Evolutionary conservation across 2,113 vertebrate species (phyloP).

Genomic region (Picathartes gymnocephalus): DNA sequence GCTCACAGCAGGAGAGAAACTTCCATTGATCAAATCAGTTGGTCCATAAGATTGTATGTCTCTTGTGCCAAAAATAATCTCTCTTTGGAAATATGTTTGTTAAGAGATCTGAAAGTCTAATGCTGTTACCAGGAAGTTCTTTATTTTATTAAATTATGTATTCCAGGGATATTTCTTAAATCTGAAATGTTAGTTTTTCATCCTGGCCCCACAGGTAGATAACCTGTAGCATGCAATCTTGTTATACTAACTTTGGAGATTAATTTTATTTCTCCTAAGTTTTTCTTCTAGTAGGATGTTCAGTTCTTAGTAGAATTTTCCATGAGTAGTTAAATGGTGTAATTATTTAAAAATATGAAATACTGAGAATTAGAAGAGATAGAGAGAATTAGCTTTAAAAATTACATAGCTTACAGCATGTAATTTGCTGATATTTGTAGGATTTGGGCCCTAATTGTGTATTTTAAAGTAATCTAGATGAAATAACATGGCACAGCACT

Average conservation of each 20-base stretch:
- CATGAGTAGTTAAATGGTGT: not conserved
- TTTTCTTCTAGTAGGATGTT: not conserved
- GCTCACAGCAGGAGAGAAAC: not conserved
- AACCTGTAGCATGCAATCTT: not conserved
- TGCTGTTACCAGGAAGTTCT: not conserved
- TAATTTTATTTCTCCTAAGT: not conserved
- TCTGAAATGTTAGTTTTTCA: not conserved
- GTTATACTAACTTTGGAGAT: not conserved
- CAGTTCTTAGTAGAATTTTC: not conserved
- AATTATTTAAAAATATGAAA: not conserved
- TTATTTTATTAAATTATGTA: not conserved
- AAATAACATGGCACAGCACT: not conserved
- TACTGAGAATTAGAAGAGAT: not conserved
- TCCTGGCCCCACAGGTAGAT: not conserved
- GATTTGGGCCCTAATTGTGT: not conserved
- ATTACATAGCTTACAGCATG: not conserved
- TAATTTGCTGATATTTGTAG: conserved; percentile 43
- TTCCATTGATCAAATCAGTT: not conserved
- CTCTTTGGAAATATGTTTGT: not conserved
- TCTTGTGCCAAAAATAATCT: not conserved
- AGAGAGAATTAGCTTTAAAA: conserved; percentile 16
- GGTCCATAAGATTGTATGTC: not conserved
- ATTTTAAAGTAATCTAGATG: not conserved
- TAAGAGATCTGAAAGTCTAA: not conserved
- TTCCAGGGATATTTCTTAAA: not conserved